Evolutionary conservation across 1,140 invertebrate genomes (phyloP), one percentile per base, ranked within the genome.

Genomic region (Trialeurodes vaporariorum): DNA sequence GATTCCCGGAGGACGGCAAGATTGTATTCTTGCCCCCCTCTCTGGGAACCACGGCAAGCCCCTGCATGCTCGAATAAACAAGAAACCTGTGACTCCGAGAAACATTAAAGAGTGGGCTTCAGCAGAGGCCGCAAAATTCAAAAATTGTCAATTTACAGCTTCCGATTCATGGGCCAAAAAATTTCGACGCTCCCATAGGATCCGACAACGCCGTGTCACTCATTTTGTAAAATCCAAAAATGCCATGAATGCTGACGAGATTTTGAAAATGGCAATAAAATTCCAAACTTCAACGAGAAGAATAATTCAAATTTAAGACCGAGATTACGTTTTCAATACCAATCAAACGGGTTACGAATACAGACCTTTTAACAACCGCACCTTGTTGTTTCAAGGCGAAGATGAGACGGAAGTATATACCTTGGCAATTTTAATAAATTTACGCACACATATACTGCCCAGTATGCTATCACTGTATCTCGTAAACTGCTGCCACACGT

Each of bases 401-500:
- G 68, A 71, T 25, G 27, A 26, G 17, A 61, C 65, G 1, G 34
- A 66, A 25, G 64, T n/a, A n/a, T 70, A 2, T 63, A 65, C 13
- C 64, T 69, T n/a, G 66, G 66, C 64, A 58, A 69, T 63, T 58
- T 67, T 17, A 69, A 68, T 64, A 72, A 73, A 63, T 62, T 69
- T 0, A 72, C 71, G 12, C 72, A 72, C 68, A 69, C 67, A 22
- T 72, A 72, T 40, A 72, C 70, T 2, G 70, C 72, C 61, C 69
- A 72, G 63, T 72, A 72, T 69, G 27, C 70, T 13, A 23, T 72
- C 0, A 72, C 68, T 2, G 22, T 69, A 12, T 68, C 72, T 22
- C 70, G 70, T n/a, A 62, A 66, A 64, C 21, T 72, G 22, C 64
- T 72, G 5, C 71, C 67, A 1, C 25, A 59, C 5, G 59, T 61